Base-by-base conservation (phyloP, 2,797 vertebrate genomes). In the Cossypha caffra region DNA sequence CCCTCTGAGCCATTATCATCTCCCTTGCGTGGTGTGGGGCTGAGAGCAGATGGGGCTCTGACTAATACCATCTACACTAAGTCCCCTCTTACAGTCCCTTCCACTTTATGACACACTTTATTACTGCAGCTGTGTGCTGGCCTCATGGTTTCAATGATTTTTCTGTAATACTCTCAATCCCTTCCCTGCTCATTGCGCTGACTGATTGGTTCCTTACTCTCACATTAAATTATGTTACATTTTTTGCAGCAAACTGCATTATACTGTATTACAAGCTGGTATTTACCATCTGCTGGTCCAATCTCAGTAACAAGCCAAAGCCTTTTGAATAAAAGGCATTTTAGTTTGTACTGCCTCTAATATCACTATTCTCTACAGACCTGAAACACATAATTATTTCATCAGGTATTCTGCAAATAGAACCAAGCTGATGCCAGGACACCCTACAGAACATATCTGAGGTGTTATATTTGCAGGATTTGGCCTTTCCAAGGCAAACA, bases 281-380 rank as follows among this genome's bases (percentile, higher is more conserved):
- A 92, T 93, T 95, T 97, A 87, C 97, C 97, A 97, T 98, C 97
- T 98, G 96, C 93, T 97, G 97, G 95, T 94, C 96, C 96, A 96
- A 95, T 97, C 95, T 97, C 93, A 94, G 96, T 96, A 96, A 97
- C 93, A 95, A 97, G 95, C 80, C 93, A 96, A 97, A 94, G 80
- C 67, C 85, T 97, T 97, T 76, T 90, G 96, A 98, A 96, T 96
- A 97, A 96, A 97, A 97, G 91, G 79, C 91, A 74, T 95, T 97
- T 92, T 96, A 96, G 82, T 96, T 97, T 96, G 85, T 79, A 80
- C n/a, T 92, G 92, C 88, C 69, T 96, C 92, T 86, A 86, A 16
- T 67, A 51, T 38, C 48, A 76, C 31, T 73, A 67, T 79, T 86
- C 79, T 86, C 79, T 79, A 47, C 1, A 16, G 67, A 84, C 66